Percentiles rank a stretch among this genome's conserved stretches.
Evolutionary conservation across 2,888 invertebrate genomes (phyloP).

Genomic region (Chaetogeoica ovagalla): DNA sequence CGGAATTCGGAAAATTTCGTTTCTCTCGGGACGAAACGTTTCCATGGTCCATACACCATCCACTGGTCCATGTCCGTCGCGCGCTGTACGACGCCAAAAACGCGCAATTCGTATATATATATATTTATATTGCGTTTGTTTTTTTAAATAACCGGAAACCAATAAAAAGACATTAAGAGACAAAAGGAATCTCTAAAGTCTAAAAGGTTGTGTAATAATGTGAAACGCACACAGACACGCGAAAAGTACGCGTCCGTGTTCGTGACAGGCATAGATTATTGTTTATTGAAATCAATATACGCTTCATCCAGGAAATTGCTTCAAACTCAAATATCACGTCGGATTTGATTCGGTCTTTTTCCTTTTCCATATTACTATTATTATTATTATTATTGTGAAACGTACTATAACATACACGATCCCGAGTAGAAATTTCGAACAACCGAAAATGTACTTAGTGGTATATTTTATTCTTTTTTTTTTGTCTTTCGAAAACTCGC

Average conservation of each 20-base stretch:
- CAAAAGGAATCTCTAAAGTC: background rate
- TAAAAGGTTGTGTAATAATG: background rate
- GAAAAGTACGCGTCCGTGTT: background rate
- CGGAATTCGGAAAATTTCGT: background rate
- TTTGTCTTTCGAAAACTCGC: no score
- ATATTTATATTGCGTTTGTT: background rate
- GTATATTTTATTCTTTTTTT: no score
- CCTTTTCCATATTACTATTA: background rate
- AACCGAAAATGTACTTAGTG: no score
- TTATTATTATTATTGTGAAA: background rate
- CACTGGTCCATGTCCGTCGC: no score
- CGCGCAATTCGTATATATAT: no score
- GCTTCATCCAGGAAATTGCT: background rate
- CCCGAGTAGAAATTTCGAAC: background rate
- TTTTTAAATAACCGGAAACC: background rate
- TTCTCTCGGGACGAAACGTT: background rate
- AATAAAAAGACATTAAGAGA: slow-evolving; percentile 20
- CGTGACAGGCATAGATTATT: background rate
- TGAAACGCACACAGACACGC: background rate
- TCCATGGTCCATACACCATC: no score
- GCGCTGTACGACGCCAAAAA: no score
- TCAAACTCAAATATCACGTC: background rate
- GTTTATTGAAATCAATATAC: background rate
- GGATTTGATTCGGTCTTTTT: background rate
- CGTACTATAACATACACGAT: background rate